These are phyloP conservation scores for Pyrrhia umbra DNA, from an alignment of 2,888 invertebrate species.

Conservation along the genomic window DNA sequence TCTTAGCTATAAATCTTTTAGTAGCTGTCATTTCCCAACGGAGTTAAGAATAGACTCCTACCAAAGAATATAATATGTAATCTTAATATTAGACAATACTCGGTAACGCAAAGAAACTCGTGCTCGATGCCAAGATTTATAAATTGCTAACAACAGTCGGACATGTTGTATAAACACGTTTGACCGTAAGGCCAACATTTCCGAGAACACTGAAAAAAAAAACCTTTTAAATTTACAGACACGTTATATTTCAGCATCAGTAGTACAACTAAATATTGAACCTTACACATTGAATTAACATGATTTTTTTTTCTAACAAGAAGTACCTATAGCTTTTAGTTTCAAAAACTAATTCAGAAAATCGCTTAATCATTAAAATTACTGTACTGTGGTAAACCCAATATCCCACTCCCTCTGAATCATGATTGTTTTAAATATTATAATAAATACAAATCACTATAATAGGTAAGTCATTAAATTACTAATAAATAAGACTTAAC, in stretches of 20 bases:
- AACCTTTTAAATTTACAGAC: constrained; percentile 6
- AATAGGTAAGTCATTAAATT: no score
- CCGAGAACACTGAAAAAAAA: constrained; percentile 26
- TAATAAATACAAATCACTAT: neutral
- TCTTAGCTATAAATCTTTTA: no score
- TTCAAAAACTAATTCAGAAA: constrained; percentile 9
- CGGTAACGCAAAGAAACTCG: constrained; percentile 15
- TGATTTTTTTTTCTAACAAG: neutral
- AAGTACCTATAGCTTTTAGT: neutral
- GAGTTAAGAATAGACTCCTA: constrained; percentile 5
- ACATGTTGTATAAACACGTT: constrained; percentile 16
- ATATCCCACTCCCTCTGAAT: constrained; percentile 1
- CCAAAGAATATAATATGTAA: constrained; percentile 8
- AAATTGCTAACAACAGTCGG: constrained; percentile 17
- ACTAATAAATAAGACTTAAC: no score
- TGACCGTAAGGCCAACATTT: constrained; percentile 11
- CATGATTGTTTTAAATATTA: neutral
- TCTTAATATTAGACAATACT: constrained; percentile 5
- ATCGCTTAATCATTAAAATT: neutral
- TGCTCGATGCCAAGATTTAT: constrained; percentile 28
- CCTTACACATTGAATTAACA: neutral
- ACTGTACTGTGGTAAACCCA: constrained; percentile 9
- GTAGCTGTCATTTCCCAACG: no score
- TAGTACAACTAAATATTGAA: neutral
- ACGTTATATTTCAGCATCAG: neutral